phyloP scores from a whole-genome alignment of 2,113 vertebrate species.

The Pionites leucogaster region DNA sequence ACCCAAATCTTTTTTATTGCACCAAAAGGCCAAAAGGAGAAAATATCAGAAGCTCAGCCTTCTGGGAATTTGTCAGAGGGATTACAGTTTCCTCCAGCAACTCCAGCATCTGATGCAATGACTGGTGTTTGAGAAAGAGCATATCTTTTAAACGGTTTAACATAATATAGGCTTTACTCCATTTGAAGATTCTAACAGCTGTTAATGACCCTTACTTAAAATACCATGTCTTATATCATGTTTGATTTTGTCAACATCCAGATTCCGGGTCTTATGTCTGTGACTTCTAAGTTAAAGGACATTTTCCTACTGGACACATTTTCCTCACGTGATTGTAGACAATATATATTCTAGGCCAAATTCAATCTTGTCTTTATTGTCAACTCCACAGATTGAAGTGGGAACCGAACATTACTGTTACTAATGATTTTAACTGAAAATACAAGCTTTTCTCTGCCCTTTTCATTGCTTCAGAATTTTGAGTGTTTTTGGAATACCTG shows the following conservation, averaged over 20 bases:
- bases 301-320: not conserved
- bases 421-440: not conserved
- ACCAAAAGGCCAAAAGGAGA: not conserved
- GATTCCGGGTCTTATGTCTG: not conserved
- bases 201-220: not conserved
- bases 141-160: not conserved
- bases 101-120: not conserved
- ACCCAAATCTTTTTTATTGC: not conserved
- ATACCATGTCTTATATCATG: not conserved
- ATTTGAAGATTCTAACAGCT: not conserved
- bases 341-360: not conserved
- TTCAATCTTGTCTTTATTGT: not conserved
- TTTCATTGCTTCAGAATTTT: not conserved
- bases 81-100: not conserved
- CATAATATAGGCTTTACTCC: not conserved
- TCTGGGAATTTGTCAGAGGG: not conserved
- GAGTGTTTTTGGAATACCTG: not conserved
- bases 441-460: not conserved
- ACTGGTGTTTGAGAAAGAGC: not conserved
- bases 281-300: not conserved
- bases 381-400: not conserved
- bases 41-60: not conserved
- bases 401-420: not conserved
- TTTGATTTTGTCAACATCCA: not conserved
- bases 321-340: not conserved